These are phyloP conservation scores for Micrastur ruficollis DNA, from an alignment of 2,797 vertebrate genomes.

Conservation along the genomic window DNA sequence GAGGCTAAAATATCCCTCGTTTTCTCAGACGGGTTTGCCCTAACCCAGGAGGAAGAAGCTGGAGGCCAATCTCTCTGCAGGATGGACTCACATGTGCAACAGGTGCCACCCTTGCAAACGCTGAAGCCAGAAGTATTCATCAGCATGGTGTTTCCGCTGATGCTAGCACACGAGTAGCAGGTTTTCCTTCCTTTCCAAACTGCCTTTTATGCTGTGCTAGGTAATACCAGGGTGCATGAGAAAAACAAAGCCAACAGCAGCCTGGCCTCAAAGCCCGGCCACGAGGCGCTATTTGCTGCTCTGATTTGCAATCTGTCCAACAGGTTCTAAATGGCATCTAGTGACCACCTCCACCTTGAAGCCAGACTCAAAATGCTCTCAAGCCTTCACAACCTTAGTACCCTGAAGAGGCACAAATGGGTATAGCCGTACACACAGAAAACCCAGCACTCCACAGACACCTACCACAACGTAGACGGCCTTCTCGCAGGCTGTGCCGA, in stretches of 20 bases:
- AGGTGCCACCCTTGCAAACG: not conserved
- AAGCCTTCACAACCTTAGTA: rapidly evolving
- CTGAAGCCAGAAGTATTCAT: not conserved
- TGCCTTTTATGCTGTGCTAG: rapidly evolving
- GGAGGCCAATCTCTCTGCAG: not conserved
- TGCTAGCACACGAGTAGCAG: not conserved
- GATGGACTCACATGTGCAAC: not conserved
- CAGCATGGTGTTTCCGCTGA: not conserved
- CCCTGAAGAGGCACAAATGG: not conserved
- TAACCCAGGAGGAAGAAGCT: not conserved
- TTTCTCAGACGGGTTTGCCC: not conserved
- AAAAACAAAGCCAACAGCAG: not conserved
- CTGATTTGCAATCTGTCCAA: rapidly evolving
- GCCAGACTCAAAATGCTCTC: not conserved
- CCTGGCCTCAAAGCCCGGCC: not conserved
- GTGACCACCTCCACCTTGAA: not conserved
- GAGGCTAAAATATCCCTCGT: not conserved
- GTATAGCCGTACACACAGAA: rapidly evolving
- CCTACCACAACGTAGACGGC: constrained; percentile 95
- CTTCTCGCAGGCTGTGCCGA: constrained; percentile 90
- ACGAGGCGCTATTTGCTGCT: not conserved
- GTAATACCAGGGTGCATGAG: not conserved
- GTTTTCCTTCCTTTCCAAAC: not conserved
- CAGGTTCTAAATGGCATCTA: not conserved
- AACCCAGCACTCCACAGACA: not conserved